Base-by-base conservation (phyloP, 1,140 invertebrate species). In the Heliothis subflexa region DNA sequence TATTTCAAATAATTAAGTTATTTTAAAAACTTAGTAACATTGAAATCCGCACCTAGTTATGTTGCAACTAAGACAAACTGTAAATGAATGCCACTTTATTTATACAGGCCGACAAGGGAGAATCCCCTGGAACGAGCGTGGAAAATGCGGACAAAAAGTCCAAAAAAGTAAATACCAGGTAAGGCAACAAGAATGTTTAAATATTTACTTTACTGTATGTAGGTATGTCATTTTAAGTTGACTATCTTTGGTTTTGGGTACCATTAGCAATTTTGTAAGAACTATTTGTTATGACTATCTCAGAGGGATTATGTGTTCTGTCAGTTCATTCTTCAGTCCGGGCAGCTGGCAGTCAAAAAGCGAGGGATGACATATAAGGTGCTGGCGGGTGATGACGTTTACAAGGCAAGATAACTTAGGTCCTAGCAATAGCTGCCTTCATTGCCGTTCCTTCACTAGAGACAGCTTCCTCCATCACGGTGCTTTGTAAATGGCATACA, bases 261-360 rank as follows among this genome's bases (percentile, higher is more conserved):
- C 28, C 3, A 13, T 3, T 59, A 28, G 13, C 13, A 61, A 13
- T 25, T 61, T 0, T 40, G 33, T 9, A 40, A 9, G 33, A 40
- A 40, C 5, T 40, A 40, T 40, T 40, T 40, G 33, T 40, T 7
- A 40, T 9, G 33, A 40, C 9, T 3, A 9, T 40, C 33, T 9
- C 9, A 40, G 9, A 40, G 33, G 33, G 59, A 14, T 77, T 77
- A 77, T 77, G 66, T 47, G 50, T 83, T 78, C 78, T 83, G 68
- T 85, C 78, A 89, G 88, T 77, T 88, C 88, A 12, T 89, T 89
- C 86, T 89, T 89, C 85, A 84, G 83, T 52, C 87, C 88, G 61
- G 80, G 84, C 33, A 85, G 88, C 16, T 86, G 86, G 85, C 84
- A 85, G 76, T 84, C 85, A 55, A 89, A 87, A 83, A 75, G 85